Base-by-base conservation (phyloP, 2,113 vertebrate genomes). In the Lasiurus cinereus region DNA sequence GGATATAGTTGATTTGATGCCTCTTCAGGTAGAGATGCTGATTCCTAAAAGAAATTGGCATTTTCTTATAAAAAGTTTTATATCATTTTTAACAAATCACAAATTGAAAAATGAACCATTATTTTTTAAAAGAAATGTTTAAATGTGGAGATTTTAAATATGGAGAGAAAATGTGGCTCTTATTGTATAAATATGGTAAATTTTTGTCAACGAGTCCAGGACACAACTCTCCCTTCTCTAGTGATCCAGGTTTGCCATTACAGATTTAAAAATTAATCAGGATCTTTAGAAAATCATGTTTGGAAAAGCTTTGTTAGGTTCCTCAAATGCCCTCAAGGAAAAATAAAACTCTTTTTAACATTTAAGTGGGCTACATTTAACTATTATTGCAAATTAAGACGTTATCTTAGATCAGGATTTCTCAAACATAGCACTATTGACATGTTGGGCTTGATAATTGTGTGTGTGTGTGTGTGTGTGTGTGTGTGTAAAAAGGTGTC, bases 1-100 rank as follows among this genome's bases (percentile, higher is more conserved):
- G 91, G 97, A 22, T 95, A 94, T 11, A 94, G 94, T 6, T 94
- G 97, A 83, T 88, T 96, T 95, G 94, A 90, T 14, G 83, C 54
- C 64, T 97, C 97, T 93, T 97, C 92, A 93, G 83, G 27, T 36
- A 87, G 2, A 93, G 90, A 48, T 82, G 52, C 27, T 21, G 72
- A 82, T 67, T 88, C 99, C 99, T 99, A 85, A 39, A 67, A 64
- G 59, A 92, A 97, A 43, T 31, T 33, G 29, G 22, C 36, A 59
- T 52, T 83, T 92, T 92, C 22, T 90, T 1, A 93, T 72, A 66
- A 74, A 50, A 85, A 78, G 0, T 43, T 67, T n/a, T 31, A 31
- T 67, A 67, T 67, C 64, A 67, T 15, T 67, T 66, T 67, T n/a
- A 67, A 67, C 29, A 67, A n/a, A 31, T 67, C 31, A 67, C 59